Base-by-base conservation (phyloP, 1,140 invertebrate genomes). In the Chironomus striatipennis region DNA sequence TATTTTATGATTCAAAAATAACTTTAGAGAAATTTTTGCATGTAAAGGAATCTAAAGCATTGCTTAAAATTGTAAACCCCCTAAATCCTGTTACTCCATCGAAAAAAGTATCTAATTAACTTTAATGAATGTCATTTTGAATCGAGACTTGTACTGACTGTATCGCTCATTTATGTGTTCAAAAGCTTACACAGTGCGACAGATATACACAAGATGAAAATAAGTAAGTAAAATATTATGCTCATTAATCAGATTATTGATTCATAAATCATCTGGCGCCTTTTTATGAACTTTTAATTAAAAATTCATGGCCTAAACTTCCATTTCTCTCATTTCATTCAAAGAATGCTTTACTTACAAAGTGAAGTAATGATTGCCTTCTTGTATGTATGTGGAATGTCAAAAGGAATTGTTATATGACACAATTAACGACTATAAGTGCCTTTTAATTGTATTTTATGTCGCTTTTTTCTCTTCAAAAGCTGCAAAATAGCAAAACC, bases 241-340 rank as follows among this genome's bases (percentile, higher is more conserved):
- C 47, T 57, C 47, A 57, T 57, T 57, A 57, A 57, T 57, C 47
- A 57, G 47, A 57, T 57, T 57, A 57, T 57, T 57, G 47, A 57
- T 57, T 57, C 47, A 57, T 57, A 57, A 57, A 57, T 57, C 47
- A 57, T n/a, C 4, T 57, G 47, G 47, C 47, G 47, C 47, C 47
- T 57, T 57, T 57, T 57, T n/a, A 57, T 57, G 12, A 57, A 57
- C 12, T n/a, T 57, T 57, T n/a, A 57, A n/a, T 57, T 57, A 34
- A 34, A 34, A 34, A 34, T 34, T 34, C 24, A 34, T 47, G 8
- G 43, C 15, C 43, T 47, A 47, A 47, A 47, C 43, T 47, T 15
- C 9, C 8, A 10, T n/a, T 57, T n/a, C 12, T 57, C 12, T 57
- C n/a, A 12, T 57, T 57, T n/a, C 12, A n/a, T 12, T 57, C n/a